phyloP scores from a whole-genome alignment of 2,797 vertebrate species.

The Falco berigora region DNA sequence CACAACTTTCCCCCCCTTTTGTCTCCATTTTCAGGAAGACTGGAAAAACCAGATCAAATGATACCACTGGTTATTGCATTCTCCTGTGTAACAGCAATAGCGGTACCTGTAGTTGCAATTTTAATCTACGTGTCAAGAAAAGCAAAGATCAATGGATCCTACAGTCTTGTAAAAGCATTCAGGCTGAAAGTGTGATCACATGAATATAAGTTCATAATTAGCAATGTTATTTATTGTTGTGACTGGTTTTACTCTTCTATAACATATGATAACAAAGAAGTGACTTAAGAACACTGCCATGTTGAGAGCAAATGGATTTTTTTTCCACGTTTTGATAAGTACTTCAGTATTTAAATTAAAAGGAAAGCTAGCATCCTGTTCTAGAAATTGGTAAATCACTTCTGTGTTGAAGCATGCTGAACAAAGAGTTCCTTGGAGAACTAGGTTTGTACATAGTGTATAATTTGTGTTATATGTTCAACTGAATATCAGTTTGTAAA shows the following conservation, averaged over 20 bases:
- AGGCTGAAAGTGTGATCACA: conserved; percentile 62
- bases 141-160: conserved; percentile 74
- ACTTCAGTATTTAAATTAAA: not conserved
- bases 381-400: not conserved
- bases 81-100: conserved; percentile 57
- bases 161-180: conserved; percentile 73
- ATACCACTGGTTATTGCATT: conserved; percentile 55
- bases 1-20: not conserved
- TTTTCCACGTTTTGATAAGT: not conserved
- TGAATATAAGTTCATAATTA: not conserved
- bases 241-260: not conserved
- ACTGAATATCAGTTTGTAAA: not conserved
- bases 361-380: not conserved
- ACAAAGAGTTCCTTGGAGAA: not conserved
- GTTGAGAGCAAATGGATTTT: not conserved
- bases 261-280: not conserved
- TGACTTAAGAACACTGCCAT: not conserved
- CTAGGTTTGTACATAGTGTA: conserved; percentile 53
- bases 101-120: conserved; percentile 59
- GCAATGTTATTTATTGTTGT: conserved; percentile 26
- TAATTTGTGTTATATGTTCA: conserved; percentile 26
- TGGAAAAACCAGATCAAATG: conserved; percentile 35
- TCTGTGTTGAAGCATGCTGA: not conserved
- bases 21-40: conserved; percentile 59
- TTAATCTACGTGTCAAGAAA: conserved; percentile 71